Conservation (phyloP, 2,113 vertebrate genomes). For the Herpailurus yagouaroundi region DNA sequence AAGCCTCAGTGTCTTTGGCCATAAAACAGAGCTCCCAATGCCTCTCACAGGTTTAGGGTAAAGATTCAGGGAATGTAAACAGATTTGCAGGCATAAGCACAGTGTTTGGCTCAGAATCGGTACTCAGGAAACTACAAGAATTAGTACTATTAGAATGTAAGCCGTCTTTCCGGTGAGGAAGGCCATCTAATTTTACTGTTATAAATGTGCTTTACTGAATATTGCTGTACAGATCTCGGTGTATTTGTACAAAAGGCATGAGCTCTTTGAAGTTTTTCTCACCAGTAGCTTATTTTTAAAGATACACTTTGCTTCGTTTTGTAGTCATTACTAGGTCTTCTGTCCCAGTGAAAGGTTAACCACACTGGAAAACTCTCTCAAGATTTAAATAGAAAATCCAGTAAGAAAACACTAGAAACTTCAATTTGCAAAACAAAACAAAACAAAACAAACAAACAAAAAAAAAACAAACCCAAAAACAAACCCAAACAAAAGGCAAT, state of each 20-base stretch:
- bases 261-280: neutral
- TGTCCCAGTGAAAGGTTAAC: neutral
- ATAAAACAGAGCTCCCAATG: neutral
- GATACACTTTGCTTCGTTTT: neutral
- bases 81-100: neutral
- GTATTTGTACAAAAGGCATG: neutral
- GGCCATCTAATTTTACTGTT: neutral
- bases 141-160: neutral
- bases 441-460: neutral
- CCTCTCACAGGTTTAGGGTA: neutral
- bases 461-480: neutral
- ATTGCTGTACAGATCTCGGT: neutral
- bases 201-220: neutral
- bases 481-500: neutral
- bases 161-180: neutral
- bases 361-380: neutral
- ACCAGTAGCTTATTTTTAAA: slow-evolving; percentile 5
- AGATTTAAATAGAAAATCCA: neutral
- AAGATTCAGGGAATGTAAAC: slow-evolving; percentile 12
- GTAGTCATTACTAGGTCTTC: slow-evolving; percentile 4
- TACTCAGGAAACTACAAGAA: neutral
- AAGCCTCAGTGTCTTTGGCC: neutral
- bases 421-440: neutral
- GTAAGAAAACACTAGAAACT: neutral
- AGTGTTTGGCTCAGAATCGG: neutral